These are phyloP conservation scores for Proterorhinus semilunaris DNA, from an alignment of 2,113 vertebrate genomes.

Conservation along the genomic window DNA sequence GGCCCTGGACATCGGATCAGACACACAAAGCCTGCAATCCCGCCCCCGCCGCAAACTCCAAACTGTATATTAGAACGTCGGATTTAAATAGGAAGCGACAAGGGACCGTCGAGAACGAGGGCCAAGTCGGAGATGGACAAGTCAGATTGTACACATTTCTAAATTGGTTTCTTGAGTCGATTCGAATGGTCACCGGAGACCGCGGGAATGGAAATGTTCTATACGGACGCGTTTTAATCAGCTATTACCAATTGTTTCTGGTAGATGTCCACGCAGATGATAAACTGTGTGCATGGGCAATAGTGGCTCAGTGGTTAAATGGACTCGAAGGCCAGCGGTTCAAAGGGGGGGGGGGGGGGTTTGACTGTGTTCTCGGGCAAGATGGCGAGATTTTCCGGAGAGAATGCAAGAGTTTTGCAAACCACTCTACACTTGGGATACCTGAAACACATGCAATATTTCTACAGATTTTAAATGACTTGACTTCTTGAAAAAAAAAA, in stretches of 20 bases:
- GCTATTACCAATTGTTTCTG: not conserved
- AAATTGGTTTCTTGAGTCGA: constrained; percentile 54
- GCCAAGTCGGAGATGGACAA: constrained; percentile 37
- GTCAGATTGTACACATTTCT: constrained; percentile 37
- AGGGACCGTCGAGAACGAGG: not conserved
- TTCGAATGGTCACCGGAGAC: constrained; percentile 45
- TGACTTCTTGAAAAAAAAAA: too few species aligned
- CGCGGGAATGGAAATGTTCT: constrained; percentile 32
- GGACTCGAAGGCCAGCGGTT: too few species aligned
- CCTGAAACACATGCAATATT: too few species aligned
- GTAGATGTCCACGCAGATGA: too few species aligned
- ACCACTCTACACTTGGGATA: too few species aligned
- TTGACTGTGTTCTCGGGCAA: too few species aligned
- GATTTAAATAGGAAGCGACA: not conserved
- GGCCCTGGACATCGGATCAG: not conserved
- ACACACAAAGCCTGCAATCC: not conserved
- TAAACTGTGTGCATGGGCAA: too few species aligned
- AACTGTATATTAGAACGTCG: not conserved
- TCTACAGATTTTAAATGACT: too few species aligned
- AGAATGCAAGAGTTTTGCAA: too few species aligned
- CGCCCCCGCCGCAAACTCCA: not conserved
- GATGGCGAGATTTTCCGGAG: too few species aligned
- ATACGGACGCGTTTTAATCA: not conserved
- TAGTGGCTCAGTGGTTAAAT: too few species aligned
- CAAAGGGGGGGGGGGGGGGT: too few species aligned